Evolutionary conservation across 2,113 vertebrate genomes (phyloP), one percentile per base, ranked within the genome.

Genomic region (Candoia aspera): DNA sequence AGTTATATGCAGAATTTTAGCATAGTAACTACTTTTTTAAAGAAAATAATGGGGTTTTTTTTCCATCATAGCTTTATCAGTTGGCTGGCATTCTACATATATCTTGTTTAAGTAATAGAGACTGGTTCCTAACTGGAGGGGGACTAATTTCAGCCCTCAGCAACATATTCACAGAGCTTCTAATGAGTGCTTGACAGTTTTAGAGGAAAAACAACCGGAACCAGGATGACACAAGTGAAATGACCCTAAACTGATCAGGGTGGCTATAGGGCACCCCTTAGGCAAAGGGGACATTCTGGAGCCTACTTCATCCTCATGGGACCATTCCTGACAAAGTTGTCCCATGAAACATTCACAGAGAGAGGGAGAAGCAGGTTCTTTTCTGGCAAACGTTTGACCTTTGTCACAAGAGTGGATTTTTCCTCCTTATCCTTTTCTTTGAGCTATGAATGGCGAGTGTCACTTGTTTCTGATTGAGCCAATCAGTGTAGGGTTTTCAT

Each of bases 321-420:
- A 95, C 96, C 87, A 91, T 73, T 84, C 88, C 57, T 95, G 94
- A 96, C 96, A 97, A 96, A 95, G 96, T 94, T 97, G 95, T 93
- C 94, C 94, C 87, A 96, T 1, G 93, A 97, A 85, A 95, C 92
- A 87, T 90, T 95, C 94, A 85, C 94, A 94, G 90, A 92, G 96
- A 94, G 84, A 93, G 53, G 95, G 33, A 8, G 73, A 79, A 79
- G 97, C 95, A 96, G 93, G 93, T 96, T 95, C 55, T 94, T 95
- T 96, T 96, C 94, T 96, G 96, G 96, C 92, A 96, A 96, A 97
- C 96, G 94, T 96, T 95, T 98, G 97, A 98, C 97, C 97, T 98
- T 97, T 97, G 97, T 97, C 97, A 96, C 90, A 89, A 94, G 96
- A 96, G 92, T 94, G 94, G 96, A 94, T 95, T 95, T 96, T 96